Evolutionary conservation across 2,888 invertebrate species (phyloP), one percentile per base, ranked within the genome.

Genomic region (Euphydryas editha): DNA sequence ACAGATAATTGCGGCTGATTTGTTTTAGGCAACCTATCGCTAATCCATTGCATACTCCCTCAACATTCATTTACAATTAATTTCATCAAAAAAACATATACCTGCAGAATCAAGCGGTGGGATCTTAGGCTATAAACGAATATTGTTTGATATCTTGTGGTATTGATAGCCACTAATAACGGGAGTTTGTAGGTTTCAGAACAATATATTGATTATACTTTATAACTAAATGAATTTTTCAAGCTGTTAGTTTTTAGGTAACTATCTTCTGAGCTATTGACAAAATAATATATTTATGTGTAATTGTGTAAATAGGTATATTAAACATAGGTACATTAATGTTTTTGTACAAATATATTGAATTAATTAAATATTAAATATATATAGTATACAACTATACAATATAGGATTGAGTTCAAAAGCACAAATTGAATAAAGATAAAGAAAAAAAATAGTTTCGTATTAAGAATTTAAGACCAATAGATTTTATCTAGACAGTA

Each of bases 401-500:
- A 39, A 39, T 11, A 39, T 39, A 11, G 39, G n/a, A 44, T 44
- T n/a, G n/a, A 44, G 13, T 4, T 39, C 3, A 39, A 39, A 39
- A 30, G 5, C 30, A 30, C 4, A 6, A n/a, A 44, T 44, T 44
- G 42, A n/a, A 44, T 44, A 44, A 44, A 44, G 42, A 44, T 15
- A 39, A 39, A n/a, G n/a, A n/a, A n/a, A 51, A 15, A 51, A 24
- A 24, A 36, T 6, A 11, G 6, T 10, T 54, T 30, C 36, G 8
- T 54, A 54, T 54, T 54, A n/a, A 36, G n/a, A n/a, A 20, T 42
- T 42, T 57, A 13, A 11, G 42, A 37, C 13, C 57, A 59, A 63
- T 63, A 39, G 39, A 37, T 49, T 71, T 67, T 62, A 57, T 65
- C 68, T 54, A 57, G 60, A 68, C 63, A 62, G 60, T 59, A 63